Evolutionary conservation across 1,140 invertebrate species (phyloP), one percentile per base, ranked within the genome.

Genomic region (Drosophila repleta): DNA sequence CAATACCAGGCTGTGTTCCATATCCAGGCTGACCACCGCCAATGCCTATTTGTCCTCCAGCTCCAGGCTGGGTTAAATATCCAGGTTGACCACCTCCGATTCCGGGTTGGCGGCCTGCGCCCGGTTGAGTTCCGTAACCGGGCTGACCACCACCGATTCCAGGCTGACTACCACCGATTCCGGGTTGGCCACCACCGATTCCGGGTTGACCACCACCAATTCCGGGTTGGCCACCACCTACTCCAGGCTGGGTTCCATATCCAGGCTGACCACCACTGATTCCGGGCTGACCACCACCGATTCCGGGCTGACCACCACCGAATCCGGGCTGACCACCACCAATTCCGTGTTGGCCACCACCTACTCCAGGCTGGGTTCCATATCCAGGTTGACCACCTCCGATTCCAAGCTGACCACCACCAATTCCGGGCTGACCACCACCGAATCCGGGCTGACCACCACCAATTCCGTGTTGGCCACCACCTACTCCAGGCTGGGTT

Each of bases 151-250:
- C 53, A 0, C 13, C 62, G 1, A 43, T 43, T 21, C 69, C 66
- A 0, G 64, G 24, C 11, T 57, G 69, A 6, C 41, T 32, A 10
- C 56, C 73, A 8, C 55, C 43, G 15, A 43, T 37, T 43, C 60
- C 70, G 10, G 66, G 43, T 35, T 63, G 58, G 3, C 29, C 57
- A 15, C 68, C 58, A 46, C 55, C 70, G 29, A 52, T 15, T 17
- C 58, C 55, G 29, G 29, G 29, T 15, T 67, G 58, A 13, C 57
- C 61, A 11, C 37, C 17, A 5, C 61, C 71, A 18, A 13, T 45
- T 20, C 67, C 67, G 0, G 57, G 58, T 20, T 48, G 57, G 11
- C 26, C 37, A 7, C 52, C 53, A 4, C 52, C 55, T 11, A 39
- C 15, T 26, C 64, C 61, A 11, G 55, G 43, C 15, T 53, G 65